Evolutionary conservation across 2,888 invertebrate genomes (phyloP).

Genomic region (Ormyrus nitidulus): DNA sequence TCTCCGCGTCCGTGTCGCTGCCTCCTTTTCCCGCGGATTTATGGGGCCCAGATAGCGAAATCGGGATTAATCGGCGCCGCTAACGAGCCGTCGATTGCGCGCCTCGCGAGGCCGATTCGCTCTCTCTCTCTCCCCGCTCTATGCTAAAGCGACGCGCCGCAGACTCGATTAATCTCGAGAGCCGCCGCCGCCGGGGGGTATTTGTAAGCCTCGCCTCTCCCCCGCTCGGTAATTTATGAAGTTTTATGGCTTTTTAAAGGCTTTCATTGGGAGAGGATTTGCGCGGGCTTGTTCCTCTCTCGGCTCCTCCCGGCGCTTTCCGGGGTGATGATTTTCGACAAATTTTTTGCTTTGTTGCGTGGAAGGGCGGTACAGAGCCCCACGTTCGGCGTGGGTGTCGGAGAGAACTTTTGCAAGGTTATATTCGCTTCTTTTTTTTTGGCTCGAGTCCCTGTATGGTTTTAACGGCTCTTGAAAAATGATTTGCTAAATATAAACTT

Average conservation of each 20-base stretch:
- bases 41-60: constrained; percentile 31
- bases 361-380: neutral
- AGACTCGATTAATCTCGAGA: too few species aligned
- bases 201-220: constrained; percentile 5
- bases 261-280: neutral
- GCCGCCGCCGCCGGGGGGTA: too few species aligned
- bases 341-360: neutral
- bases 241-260: constrained; percentile 13
- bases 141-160: too few species aligned
- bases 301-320: neutral
- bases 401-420: too few species aligned
- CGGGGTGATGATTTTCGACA: neutral
- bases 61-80: constrained; percentile 41
- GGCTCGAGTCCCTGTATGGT: too few species aligned
- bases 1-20: neutral
- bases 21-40: constrained; percentile 41
- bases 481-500: too few species aligned
- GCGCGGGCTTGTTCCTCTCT: neutral
- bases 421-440: too few species aligned
- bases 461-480: too few species aligned
- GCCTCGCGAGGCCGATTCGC: neutral
- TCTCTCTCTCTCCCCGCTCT: too few species aligned
- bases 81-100: constrained; percentile 45
- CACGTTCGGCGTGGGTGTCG: too few species aligned
- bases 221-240: constrained; percentile 34